Base-by-base conservation (phyloP, 2,888 invertebrate genomes). In the Drosophila kambysellisi region DNA sequence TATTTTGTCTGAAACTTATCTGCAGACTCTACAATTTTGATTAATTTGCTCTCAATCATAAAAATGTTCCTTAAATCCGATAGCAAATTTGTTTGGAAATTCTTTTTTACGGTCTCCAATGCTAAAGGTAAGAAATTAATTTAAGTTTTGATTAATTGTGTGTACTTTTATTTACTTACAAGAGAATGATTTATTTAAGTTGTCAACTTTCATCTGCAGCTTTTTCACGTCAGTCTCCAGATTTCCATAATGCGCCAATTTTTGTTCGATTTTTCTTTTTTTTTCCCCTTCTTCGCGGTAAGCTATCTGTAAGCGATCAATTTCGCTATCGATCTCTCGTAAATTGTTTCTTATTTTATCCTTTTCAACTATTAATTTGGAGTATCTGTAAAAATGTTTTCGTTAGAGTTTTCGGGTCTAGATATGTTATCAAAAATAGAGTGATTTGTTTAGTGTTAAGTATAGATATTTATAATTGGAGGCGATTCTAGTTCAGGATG, bases 311-410 rank as follows among this genome's bases (percentile, higher is more conserved):
- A 83, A 60, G 2, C 82, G 81, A 3, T 75, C 88, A 46, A 84
- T 81, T 39, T 89, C 73, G 46, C 61, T 68, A 56, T 84, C 83
- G 2, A 78, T 59, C 25, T 39, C 64, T 20, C 39, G 56, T 12
- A 84, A 57, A 25, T 52, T 70, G 48, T 84, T 84, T 39, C 60
- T 75, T 1, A 83, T 63, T 37, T 69, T 70, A 54, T 89, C 87
- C 50, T 93, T 89, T 62, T 93, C 84, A 7, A 84, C 81, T 17
- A 87, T 60, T 7, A 89, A 73, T 46, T 87, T 81, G 12, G 84
- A 79, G 0, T 91, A 83, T 65, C 79, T 92, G 84, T 6, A 82
- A 79, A 66, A 92, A 90, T 25, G 25, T 43, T 56, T 30, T 37
- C 7, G 15, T 25, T 12, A 35, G 12, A 12, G 12, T 12, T 12